These are phyloP conservation scores for Scaptomyza caliginosa DNA, from an alignment of 2,888 invertebrate species.

Conservation along the genomic window DNA sequence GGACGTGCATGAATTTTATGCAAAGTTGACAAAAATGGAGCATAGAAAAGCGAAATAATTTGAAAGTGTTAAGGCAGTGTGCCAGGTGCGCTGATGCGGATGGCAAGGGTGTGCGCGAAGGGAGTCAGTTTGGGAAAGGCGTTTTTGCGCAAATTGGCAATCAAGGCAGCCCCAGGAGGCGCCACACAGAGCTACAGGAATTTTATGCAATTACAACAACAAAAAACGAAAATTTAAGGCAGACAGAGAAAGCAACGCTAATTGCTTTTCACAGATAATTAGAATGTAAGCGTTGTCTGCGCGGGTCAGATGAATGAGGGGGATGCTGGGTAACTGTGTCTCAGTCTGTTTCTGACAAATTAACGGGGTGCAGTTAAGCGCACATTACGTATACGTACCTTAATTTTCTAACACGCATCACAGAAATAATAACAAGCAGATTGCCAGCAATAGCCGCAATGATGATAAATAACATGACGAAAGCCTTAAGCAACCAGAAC, in stretches of 20 bases:
- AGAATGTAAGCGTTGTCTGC: conserved; percentile 37
- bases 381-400: conserved; percentile 81
- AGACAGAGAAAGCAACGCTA: conserved; percentile 46
- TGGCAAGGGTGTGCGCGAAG: background rate
- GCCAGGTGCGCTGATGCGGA: conserved; percentile 14
- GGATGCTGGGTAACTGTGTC: background rate
- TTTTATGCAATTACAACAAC: conserved; percentile 66
- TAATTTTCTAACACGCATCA: conserved; percentile 90
- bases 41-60: conserved; percentile 57
- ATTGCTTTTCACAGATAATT: conserved; percentile 76
- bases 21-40: conserved; percentile 72
- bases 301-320: background rate
- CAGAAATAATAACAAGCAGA: conserved; percentile 93
- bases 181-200: conserved; percentile 25
- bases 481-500: conserved; percentile 88
- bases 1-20: conserved; percentile 69
- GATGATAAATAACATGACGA: conserved; percentile 95
- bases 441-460: conserved; percentile 95
- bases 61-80: conserved; percentile 40
- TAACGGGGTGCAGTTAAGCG: background rate
- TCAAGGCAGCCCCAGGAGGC: conserved; percentile 53
- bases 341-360: conserved; percentile 8
- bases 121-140: background rate
- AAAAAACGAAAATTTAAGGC: background rate
- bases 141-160: conserved; percentile 63